Base-by-base conservation (phyloP, 2,797 vertebrate species). In the Clamator glandarius region DNA sequence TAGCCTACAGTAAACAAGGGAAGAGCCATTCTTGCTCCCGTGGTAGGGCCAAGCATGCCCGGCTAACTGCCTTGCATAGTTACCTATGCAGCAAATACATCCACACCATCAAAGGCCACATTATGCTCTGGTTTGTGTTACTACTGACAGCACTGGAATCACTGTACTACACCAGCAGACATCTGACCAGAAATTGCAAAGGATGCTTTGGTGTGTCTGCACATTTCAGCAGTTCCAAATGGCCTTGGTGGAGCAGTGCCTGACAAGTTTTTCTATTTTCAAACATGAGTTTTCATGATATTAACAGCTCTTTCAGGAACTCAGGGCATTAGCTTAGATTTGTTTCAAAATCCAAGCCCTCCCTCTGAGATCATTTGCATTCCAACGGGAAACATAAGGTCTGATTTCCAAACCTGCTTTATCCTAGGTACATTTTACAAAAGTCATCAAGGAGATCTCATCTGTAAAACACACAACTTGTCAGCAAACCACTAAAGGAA, bases 381-480 rank as follows among this genome's bases (percentile, higher is more conserved):
- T 83, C 82, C 69, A 81, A 62, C 14, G 92, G 62, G 58, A 88
- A 93, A 7, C 51, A 78, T 66, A 81, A 78, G 58, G 84, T 66
- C 76, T 85, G 68, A 90, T 89, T 78, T 92, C 87, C 64, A 93
- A 91, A 93, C 35, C 19, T 0, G 0, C 25, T 64, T 91, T 87
- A 83, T 61, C 41, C 76, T 54, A 75, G 72, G 31, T 33, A 78
- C 1, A 68, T 58, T 91, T 85, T 68, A 81, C 72, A 62, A 51
- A 91, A 96, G 89, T 92, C 92, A 75, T 88, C 67, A 92, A 54
- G 89, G 26, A 84, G 66, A 80, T 50, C n/a, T 81, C 61, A 92
- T 93, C 73, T 84, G 42, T 62, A 75, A 92, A 95, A 95, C 66
- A 83, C 13, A 28, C 10, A 92, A 67, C 35, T 74, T 75, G 89